Base-by-base conservation (phyloP, 2,113 vertebrate genomes). In the Clarias macrocephalus region DNA sequence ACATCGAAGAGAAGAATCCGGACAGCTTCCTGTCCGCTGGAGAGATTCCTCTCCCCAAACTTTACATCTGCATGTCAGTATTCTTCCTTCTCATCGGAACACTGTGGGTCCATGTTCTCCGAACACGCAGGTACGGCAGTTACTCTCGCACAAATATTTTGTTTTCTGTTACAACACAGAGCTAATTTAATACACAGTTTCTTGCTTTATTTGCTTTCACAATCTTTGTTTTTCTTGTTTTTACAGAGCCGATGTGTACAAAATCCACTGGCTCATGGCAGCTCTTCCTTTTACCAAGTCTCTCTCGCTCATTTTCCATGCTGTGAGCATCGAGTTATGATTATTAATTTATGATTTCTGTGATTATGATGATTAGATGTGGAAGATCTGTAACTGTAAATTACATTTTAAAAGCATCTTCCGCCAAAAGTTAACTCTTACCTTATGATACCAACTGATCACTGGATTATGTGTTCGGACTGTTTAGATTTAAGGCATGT, bases 191-290 rank as follows among this genome's bases (percentile, higher is more conserved):
- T 5, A 9, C 30, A 11, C 1, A 59, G 68, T 57, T n/a, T 60
- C 62, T 82, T 16, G n/a, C 9, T 86, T n/a, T 77, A 3, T 25
- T 7, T 80, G 42, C 19, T 37, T 6, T 48, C 5, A 19, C 25
- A 2, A 0, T 11, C n/a, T 65, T 54, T 42, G n/a, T 83, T 83
- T 82, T 88, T 2, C 48, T 48, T 48, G 48, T 28, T 89, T 13
- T 30, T 66, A 0, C 63, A 97, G 97, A 92, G 95, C 93, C 16
- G 96, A 97, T 30, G 96, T 96, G 0, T 97, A 97, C 89, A 97
- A 97, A 91, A 97, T 97, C 92, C 96, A 97, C 91, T 97, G 97
- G 97, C 90, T 97, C 59, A 97, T 97, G 96, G 95, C 96, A 0
- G 95, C 96, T 37, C 96, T 97, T 28, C 96, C 96, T n/a, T 97